Evolutionary conservation across 92 coral and sea anemone genomes (phyloP).

Genomic region (Hydrozoanthus gracilis): DNA sequence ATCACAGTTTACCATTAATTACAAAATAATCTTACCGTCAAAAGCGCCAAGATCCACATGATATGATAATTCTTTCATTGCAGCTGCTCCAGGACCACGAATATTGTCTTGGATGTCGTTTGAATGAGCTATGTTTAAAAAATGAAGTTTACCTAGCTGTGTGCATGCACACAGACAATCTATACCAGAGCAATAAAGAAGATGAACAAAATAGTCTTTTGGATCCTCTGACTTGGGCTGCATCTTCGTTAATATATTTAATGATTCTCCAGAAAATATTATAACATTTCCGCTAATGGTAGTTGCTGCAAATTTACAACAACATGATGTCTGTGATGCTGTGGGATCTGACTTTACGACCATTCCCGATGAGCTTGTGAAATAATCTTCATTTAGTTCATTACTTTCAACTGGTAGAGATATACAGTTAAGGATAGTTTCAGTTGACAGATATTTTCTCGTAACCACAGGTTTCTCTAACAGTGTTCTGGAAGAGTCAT

Average conservation of each 20-base stretch:
- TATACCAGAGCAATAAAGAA: slow-evolving; percentile 90
- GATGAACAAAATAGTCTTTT: slow-evolving; percentile 53
- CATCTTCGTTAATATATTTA: slow-evolving; percentile 72
- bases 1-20: neutral
- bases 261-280: slow-evolving; percentile 71
- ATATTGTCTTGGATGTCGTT: slow-evolving; percentile 41
- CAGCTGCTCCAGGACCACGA: slow-evolving; percentile 5
- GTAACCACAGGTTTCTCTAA: slow-evolving; percentile 49
- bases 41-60: slow-evolving; percentile 40
- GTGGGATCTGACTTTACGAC: neutral
- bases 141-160: slow-evolving; percentile 72
- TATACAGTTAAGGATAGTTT: slow-evolving; percentile 61
- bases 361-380: neutral
- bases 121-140: slow-evolving; percentile 73
- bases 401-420: slow-evolving; percentile 65
- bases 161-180: slow-evolving; percentile 90
- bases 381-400: slow-evolving; percentile 39
- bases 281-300: slow-evolving; percentile 66
- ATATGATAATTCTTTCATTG: slow-evolving; percentile 45
- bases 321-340: slow-evolving; percentile 31
- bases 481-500: slow-evolving; percentile 47
- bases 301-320: slow-evolving; percentile 65
- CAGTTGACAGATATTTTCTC: slow-evolving; percentile 35
- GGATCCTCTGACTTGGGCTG: slow-evolving; percentile 45
- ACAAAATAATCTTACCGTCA: slow-evolving; percentile 11